Base-by-base conservation (phyloP, 2,113 vertebrate genomes). In the Pluvialis apricaria region DNA sequence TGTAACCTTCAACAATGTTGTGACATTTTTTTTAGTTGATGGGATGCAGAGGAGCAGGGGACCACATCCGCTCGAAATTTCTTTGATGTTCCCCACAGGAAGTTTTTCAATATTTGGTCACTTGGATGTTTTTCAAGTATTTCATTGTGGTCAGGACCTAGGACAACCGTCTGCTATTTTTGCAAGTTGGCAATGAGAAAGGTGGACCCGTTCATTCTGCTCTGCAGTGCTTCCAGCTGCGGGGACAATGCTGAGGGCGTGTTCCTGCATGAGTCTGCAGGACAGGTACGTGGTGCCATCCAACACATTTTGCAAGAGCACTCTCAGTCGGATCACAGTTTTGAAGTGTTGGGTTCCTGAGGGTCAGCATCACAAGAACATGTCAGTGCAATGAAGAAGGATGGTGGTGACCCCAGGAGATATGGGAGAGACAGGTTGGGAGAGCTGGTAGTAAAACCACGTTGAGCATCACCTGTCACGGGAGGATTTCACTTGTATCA, bases 11-110 rank as follows among this genome's bases (percentile, higher is more conserved):
- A 78, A 25, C 55, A 69, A 34, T 2, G 22, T 45, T 91, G 81
- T 70, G 62, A 82, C 45, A 17, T 76, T 66, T 88, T 88, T 83
- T 84, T 92, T 18, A 51, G 80, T 76, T 76, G 90, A 86, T 68
- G 62, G 77, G 61, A 89, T 69, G 60, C 62, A 84, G n/a, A 78
- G 47, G 89, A 82, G 64, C 81, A 70, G 31, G 69, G 78, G 32
- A 93, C 68, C 69, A 47, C 61, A 91, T 82, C 79, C 3, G 0
- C 73, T 71, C 78, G 54, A 95, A 82, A 58, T 70, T 80, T 88
- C 44, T 86, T 94, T 94, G 73, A 94, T 87, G 81, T 54, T 94
- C n/a, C 52, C 42, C 68, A 57, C 80, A 78, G 81, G 62, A 91
- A 84, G 36, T 60, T 93, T 93, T 94, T 92, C 45, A 60, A 18